Percentiles rank a stretch among this genome's conserved stretches.
Conservation (phyloP, 2,888 invertebrate genomes). For the Pristionchus exspectatus region DNA sequence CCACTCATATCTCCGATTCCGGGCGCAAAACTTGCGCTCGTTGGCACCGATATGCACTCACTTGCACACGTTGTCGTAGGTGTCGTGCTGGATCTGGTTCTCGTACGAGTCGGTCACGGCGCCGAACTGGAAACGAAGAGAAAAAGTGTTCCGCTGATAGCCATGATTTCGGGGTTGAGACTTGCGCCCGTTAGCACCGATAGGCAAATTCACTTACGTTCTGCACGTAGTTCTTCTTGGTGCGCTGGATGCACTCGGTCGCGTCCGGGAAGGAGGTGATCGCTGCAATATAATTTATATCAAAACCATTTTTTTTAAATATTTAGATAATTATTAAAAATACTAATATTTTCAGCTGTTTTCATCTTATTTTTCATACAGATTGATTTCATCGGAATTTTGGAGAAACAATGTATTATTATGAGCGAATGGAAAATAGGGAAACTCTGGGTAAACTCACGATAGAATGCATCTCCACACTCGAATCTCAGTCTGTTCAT, state of each 20-base stretch:
- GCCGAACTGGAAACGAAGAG: slow-evolving; percentile 28
- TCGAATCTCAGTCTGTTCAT: slow-evolving; percentile 49
- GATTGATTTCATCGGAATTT: too few species aligned
- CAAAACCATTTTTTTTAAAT: not conserved
- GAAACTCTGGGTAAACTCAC: not conserved
- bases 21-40: not conserved
- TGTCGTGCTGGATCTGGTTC: slow-evolving; percentile 55
- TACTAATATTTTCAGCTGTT: not conserved
- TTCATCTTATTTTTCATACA: too few species aligned
- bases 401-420: too few species aligned
- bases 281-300: slow-evolving; percentile 1
- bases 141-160: not conserved
- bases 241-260: slow-evolving; percentile 46
- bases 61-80: slow-evolving; percentile 51
- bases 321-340: not conserved
- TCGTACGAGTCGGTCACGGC: slow-evolving; percentile 45
- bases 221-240: slow-evolving; percentile 52
- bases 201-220: not conserved
- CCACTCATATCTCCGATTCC: not conserved
- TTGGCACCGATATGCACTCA: slow-evolving; percentile 38
- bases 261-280: not conserved
- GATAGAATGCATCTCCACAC: slow-evolving; percentile 54
- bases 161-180: not conserved
- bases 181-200: not conserved
- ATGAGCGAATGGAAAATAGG: too few species aligned